These are phyloP conservation scores for Polia nebulosa DNA, from an alignment of 2,888 invertebrate genomes.

Conservation along the genomic window DNA sequence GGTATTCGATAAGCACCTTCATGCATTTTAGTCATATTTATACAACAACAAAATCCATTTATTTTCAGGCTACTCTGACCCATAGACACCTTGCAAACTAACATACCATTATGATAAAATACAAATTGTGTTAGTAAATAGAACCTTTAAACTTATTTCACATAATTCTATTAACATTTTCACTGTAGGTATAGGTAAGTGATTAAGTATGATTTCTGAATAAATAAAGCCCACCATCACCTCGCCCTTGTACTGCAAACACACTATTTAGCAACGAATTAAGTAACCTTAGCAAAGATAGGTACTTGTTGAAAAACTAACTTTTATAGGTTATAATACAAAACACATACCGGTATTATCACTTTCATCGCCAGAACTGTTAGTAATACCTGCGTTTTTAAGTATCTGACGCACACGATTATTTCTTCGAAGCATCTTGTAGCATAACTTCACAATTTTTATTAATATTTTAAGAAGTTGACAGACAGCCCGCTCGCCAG, in stretches of 20 bases:
- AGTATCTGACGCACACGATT: conserved; percentile 4
- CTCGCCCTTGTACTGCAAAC: not conserved
- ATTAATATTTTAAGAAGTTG: not conserved
- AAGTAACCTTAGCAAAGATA: conserved; percentile 1
- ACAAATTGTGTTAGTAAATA: too few species aligned
- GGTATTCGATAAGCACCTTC: too few species aligned
- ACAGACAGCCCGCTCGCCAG: conserved; percentile 1
- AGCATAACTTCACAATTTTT: not conserved
- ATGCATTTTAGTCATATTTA: too few species aligned
- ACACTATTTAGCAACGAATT: not conserved
- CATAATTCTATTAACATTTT: too few species aligned
- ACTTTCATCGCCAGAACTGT: conserved; percentile 1
- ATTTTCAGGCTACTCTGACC: too few species aligned
- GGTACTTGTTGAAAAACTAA: conserved; percentile 3
- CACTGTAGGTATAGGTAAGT: too few species aligned
- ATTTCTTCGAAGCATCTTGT: conserved; percentile 4
- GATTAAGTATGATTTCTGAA: too few species aligned
- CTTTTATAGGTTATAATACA: conserved; percentile 1
- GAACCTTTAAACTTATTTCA: too few species aligned
- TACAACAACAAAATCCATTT: too few species aligned
- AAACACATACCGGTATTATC: conserved; percentile 2
- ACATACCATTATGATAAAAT: too few species aligned
- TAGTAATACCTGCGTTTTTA: not conserved
- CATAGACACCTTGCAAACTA: too few species aligned
- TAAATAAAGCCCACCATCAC: too few species aligned